Conservation (phyloP, 2,888 invertebrate genomes). For the Bombyx huttoni region DNA sequence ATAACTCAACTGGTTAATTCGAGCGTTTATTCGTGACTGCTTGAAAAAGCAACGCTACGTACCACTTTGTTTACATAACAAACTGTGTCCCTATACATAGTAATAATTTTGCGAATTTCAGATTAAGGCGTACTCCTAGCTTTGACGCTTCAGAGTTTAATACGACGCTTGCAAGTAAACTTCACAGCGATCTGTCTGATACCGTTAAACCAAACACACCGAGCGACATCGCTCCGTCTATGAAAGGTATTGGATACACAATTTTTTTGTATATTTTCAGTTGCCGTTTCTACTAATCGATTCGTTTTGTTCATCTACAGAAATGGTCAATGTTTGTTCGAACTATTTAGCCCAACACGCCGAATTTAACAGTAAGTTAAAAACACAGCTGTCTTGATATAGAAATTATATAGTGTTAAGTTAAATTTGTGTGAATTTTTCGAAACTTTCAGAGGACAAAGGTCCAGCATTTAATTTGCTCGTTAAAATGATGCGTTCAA, state of each 20-base stretch:
- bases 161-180: conserved; percentile 18
- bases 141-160: conserved; percentile 34
- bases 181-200: conserved; percentile 25
- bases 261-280: not conserved
- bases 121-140: conserved; percentile 32
- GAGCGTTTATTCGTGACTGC: no score
- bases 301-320: conserved; percentile 23
- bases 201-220: conserved; percentile 30
- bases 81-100: no score
- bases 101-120: conserved; percentile 9
- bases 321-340: conserved; percentile 39
- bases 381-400: not conserved
- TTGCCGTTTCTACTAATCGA: not conserved
- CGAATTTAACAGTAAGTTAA: conserved; percentile 45
- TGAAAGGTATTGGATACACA: conserved; percentile 27
- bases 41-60: no score
- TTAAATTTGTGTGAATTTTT: conserved; percentile 2
- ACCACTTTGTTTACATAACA: no score
- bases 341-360: conserved; percentile 48
- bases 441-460: conserved; percentile 38
- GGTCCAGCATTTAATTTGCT: conserved; percentile 41
- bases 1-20: no score
- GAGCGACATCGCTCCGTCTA: conserved; percentile 18
- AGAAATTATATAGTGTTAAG: not conserved
- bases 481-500: conserved; percentile 28